Conservation (phyloP, 37 sponge, comb jelly and placozoan species). For the Beroe forskalii region DNA sequence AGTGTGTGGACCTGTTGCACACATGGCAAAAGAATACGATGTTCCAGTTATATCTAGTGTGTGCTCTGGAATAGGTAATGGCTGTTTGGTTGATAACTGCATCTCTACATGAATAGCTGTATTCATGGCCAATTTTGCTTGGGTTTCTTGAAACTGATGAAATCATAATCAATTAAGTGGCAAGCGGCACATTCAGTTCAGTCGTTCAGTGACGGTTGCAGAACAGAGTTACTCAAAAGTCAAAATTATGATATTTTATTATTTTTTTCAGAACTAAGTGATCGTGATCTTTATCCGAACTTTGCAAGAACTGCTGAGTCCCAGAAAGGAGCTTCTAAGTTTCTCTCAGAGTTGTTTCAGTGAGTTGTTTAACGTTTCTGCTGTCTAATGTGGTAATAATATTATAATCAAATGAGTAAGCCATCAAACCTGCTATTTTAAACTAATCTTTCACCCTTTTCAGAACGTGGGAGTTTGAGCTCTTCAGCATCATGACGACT, state of each 20-base stretch:
- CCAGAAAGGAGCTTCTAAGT: not conserved
- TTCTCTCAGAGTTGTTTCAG: not conserved
- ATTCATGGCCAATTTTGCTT: too few relatives aligned
- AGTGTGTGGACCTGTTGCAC: not conserved
- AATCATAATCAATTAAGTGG: too few relatives aligned
- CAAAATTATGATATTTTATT: not conserved
- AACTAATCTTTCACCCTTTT: not conserved
- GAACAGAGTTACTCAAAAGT: too few relatives aligned
- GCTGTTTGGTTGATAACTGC: too few relatives aligned
- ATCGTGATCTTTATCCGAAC: not conserved
- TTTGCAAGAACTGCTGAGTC: conserved; percentile 39
- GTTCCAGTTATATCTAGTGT: conserved; percentile 37
- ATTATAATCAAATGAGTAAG: too few relatives aligned
- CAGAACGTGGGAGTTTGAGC: conserved; percentile 8
- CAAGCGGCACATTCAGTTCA: too few relatives aligned
- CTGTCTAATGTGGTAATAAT: too few relatives aligned
- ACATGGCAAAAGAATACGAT: conserved; percentile 19
- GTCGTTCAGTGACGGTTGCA: too few relatives aligned
- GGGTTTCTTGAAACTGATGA: too few relatives aligned
- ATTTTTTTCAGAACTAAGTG: conserved; percentile 37
- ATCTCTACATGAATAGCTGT: too few relatives aligned
- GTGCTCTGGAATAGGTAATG: conserved; percentile 47
- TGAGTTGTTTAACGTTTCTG: not conserved
- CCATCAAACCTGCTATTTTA: too few relatives aligned
- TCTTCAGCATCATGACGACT: conserved; percentile 49